phyloP scores from a whole-genome alignment of 2,888 invertebrate genomes.

The Drosophila neutralis region DNA sequence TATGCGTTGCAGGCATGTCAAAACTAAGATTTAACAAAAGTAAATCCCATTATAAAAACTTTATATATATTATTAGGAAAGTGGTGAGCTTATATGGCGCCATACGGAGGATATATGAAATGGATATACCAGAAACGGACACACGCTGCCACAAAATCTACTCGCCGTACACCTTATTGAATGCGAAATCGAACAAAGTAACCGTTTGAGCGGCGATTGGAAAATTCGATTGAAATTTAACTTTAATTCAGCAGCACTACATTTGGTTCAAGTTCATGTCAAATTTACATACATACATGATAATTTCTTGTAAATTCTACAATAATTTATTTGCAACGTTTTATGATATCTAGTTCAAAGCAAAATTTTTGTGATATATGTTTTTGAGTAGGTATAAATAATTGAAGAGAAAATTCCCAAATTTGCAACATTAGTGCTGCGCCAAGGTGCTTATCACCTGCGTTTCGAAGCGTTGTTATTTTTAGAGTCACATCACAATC shows the following conservation, averaged over 20 bases:
- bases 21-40: neutral
- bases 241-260: too few species aligned
- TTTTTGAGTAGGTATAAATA: too few species aligned
- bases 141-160: slow-evolving; percentile 87
- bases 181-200: slow-evolving; percentile 86
- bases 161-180: slow-evolving; percentile 88
- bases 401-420: too few species aligned
- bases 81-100: slow-evolving; percentile 86
- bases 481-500: neutral
- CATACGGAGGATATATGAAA: slow-evolving; percentile 85
- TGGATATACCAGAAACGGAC: slow-evolving; percentile 85
- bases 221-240: slow-evolving; percentile 84
- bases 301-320: too few species aligned
- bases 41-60: neutral
- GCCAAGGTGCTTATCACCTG: slow-evolving; percentile 90
- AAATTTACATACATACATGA: too few species aligned
- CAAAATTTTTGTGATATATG: too few species aligned
- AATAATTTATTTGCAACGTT: too few species aligned
- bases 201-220: slow-evolving; percentile 85
- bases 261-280: too few species aligned
- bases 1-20: slow-evolving; percentile 87
- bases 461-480: slow-evolving; percentile 59
- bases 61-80: slow-evolving; percentile 80
- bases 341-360: too few species aligned
- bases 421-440: slow-evolving; percentile 87